A percentile compares a stretch with the other conserved stretches of the same genome.
These are phyloP conservation scores for Heliconius himera DNA, from an alignment of 1,140 invertebrate species.

Conservation along the genomic window DNA sequence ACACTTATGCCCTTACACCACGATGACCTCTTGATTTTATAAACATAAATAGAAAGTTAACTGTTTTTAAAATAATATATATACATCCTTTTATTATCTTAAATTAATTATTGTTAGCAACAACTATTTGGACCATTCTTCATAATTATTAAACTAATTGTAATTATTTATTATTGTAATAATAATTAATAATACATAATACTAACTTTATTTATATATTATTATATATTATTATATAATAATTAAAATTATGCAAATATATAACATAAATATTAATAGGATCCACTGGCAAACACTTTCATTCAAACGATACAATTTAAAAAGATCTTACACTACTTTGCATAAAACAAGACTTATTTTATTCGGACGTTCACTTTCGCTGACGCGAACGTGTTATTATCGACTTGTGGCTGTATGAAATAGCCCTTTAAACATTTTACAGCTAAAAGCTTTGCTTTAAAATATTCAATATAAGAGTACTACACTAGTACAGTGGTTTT, in stretches of 20 bases:
- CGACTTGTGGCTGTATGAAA: constrained; percentile 8
- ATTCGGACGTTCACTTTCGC: constrained; percentile 37
- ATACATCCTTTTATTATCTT: no score
- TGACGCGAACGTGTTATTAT: constrained; percentile 21
- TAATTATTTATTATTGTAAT: neutral
- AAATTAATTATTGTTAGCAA: no score
- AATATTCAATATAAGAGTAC: neutral
- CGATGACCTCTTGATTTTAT: no score
- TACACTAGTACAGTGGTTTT: neutral
- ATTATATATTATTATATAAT: constrained; percentile 10
- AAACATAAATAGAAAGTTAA: no score
- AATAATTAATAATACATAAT: neutral
- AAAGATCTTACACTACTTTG: constrained; percentile 22
- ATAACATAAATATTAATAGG: neutral
- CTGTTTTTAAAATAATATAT: no score
- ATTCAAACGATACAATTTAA: neutral
- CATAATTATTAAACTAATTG: no score
- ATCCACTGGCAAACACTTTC: neutral
- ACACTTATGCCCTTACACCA: no score
- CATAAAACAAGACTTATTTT: constrained; percentile 21
- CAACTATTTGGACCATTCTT: no score
- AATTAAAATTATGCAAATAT: neutral
- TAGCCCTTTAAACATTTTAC: neutral
- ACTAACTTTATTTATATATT: neutral
- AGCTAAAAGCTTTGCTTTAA: neutral